A percentile compares a stretch with the other conserved stretches of the same genome.
These are phyloP conservation scores for Perithous albicinctus DNA, from an alignment of 2,888 invertebrate genomes.

Conservation along the genomic window DNA sequence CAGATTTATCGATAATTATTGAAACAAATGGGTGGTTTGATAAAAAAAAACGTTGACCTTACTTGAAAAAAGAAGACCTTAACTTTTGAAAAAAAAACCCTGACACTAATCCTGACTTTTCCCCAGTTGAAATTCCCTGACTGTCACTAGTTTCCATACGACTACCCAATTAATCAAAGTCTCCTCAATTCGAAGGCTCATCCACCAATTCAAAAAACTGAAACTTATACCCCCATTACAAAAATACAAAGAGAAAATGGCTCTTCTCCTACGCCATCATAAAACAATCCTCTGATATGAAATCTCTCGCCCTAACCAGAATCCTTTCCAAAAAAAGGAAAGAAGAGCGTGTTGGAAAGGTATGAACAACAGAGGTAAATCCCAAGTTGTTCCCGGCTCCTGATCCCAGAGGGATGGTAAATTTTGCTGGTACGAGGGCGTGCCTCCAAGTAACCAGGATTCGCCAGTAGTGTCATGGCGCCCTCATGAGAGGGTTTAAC, in stretches of 20 bases:
- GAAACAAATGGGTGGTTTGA: no score
- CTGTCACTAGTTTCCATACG: no score
- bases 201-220: background rate
- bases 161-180: no score
- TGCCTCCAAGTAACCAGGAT: constrained; percentile 51
- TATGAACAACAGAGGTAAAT: constrained; percentile 61
- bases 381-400: background rate
- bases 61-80: no score
- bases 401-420: constrained; percentile 48
- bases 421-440: constrained; percentile 56
- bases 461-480: constrained; percentile 65
- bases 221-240: background rate
- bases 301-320: background rate
- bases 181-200: background rate
- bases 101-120: no score
- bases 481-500: constrained; percentile 42
- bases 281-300: background rate
- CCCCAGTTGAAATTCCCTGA: no score
- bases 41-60: no score
- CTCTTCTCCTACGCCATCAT: no score
- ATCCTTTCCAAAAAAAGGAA: background rate
- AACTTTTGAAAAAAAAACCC: no score
- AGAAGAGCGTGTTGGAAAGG: background rate
- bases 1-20: no score
- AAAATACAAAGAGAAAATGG: background rate